Percentiles rank a stretch among this genome's conserved stretches.
Conservation (phyloP, 2,888 invertebrate species). For the Heliconius hortense region DNA sequence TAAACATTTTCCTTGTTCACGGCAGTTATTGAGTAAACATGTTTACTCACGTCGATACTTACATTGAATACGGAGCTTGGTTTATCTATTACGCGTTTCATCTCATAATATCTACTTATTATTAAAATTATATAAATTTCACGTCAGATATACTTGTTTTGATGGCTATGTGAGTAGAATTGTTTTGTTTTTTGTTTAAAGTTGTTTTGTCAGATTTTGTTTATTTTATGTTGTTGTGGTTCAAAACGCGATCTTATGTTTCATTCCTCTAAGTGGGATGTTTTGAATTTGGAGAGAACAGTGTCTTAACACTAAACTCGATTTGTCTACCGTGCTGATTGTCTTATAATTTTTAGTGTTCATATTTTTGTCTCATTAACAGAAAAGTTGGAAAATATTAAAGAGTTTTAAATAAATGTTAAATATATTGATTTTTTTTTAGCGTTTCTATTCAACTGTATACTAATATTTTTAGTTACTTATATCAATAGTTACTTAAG, state of each 20-base stretch:
- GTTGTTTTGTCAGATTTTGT: neutral
- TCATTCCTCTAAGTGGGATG: neutral
- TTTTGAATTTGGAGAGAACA: neutral
- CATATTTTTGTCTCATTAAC: too few species aligned
- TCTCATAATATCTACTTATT: constrained; percentile 14
- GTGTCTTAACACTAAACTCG: too few species aligned
- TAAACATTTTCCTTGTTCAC: constrained; percentile 29
- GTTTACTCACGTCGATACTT: constrained; percentile 14
- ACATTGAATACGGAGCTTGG: neutral
- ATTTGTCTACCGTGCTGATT: too few species aligned
- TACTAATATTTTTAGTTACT: too few species aligned
- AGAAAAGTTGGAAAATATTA: too few species aligned
- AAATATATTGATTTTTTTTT: too few species aligned
- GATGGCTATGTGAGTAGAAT: too few species aligned
- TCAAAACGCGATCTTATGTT: neutral
- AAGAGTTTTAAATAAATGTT: too few species aligned
- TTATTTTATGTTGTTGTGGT: neutral
- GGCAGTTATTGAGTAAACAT: constrained; percentile 15
- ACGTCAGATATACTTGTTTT: constrained; percentile 6
- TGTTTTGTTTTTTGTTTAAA: neutral
- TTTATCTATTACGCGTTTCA: constrained; percentile 6
- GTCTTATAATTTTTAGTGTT: too few species aligned
- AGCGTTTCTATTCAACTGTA: too few species aligned
- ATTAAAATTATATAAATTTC: neutral
- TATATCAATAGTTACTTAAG: too few species aligned